Evolutionary conservation across 2,797 vertebrate genomes (phyloP), one percentile per base, ranked within the genome.

Genomic region (Danio tinwini): DNA sequence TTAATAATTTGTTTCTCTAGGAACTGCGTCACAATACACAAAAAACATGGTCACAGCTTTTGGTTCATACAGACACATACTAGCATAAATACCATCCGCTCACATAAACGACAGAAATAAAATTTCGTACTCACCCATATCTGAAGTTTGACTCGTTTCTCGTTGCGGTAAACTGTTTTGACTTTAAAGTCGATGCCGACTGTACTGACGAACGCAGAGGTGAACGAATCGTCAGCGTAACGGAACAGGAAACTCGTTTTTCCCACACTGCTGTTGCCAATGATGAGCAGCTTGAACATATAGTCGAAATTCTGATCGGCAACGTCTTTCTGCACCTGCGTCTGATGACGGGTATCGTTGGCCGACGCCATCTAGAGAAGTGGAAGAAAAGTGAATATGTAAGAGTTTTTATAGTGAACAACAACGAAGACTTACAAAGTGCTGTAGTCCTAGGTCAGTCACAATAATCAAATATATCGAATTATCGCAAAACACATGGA

Each of bases 151-250:
- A 98, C 94, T 82, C 95, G 91, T 89, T 96, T 97, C 88, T 96
- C 93, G 0, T 95, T 95, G 53, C 96, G 92, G 86, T 96, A 96
- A 85, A 97, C 94, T 0, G 95, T 97, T 89, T 97, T 97, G 83
- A 97, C 96, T 88, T 97, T 97, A 88, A 97, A 97, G 91, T 97
- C 96, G 7, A 97, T 97, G 86, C 96, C 96, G 83, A 97, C 96
- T 0, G 96, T 97, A 92, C 96, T 97, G 88, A 97, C 95, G 0
- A 97, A 97, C 14, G 96, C 96, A 0, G 96, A 95, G 0, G 96
- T 96, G 91, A 97, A 97, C 55, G 96, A 95, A 87, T 97, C 94
- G 0, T 97, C 96, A 0, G 96, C 95, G 0, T 95, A 97, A 64
- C 96, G 96, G 90, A 97, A 97, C 64, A 97, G 90, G 88, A 97